Percentiles rank a stretch among this genome's conserved stretches.
Evolutionary conservation across 64 coral and sea anemone species (phyloP).

Genomic region (Stichodactyla helianthus): DNA sequence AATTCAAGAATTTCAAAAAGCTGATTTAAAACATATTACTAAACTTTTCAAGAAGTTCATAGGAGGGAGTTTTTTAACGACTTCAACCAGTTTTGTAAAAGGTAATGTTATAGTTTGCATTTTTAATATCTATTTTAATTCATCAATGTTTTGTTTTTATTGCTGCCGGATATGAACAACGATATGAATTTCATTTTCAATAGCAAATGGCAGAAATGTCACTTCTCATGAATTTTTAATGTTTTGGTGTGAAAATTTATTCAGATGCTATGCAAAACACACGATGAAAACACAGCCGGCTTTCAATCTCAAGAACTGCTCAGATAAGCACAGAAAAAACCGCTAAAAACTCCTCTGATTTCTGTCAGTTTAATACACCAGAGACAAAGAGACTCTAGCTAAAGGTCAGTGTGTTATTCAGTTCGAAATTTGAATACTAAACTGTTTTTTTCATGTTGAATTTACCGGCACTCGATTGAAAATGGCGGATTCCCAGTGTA

Average conservation of each 20-base stretch:
- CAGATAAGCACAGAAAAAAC: background rate
- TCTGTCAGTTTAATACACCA: background rate
- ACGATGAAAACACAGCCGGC: background rate
- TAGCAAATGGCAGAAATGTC: too few relatives aligned
- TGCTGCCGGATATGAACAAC: too few relatives aligned
- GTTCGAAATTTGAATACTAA: background rate
- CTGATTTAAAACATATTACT: too few relatives aligned
- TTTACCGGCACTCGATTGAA: too few relatives aligned
- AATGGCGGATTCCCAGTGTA: background rate
- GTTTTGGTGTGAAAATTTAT: background rate
- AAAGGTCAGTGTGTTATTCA: background rate
- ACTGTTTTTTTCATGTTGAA: background rate
- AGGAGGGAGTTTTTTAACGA: too few relatives aligned
- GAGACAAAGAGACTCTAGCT: background rate
- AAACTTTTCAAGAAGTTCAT: too few relatives aligned
- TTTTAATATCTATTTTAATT: too few relatives aligned
- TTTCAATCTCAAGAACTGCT: background rate
- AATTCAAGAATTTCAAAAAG: too few relatives aligned
- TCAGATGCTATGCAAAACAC: background rate
- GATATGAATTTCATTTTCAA: too few relatives aligned
- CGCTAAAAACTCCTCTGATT: background rate
- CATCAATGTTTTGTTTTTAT: too few relatives aligned
- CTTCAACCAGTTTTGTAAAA: too few relatives aligned
- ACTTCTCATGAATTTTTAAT: background rate
- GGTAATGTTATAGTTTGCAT: too few relatives aligned